Evolutionary conservation across 2,888 invertebrate species (phyloP).

Genomic region (Mythimna ferrago): DNA sequence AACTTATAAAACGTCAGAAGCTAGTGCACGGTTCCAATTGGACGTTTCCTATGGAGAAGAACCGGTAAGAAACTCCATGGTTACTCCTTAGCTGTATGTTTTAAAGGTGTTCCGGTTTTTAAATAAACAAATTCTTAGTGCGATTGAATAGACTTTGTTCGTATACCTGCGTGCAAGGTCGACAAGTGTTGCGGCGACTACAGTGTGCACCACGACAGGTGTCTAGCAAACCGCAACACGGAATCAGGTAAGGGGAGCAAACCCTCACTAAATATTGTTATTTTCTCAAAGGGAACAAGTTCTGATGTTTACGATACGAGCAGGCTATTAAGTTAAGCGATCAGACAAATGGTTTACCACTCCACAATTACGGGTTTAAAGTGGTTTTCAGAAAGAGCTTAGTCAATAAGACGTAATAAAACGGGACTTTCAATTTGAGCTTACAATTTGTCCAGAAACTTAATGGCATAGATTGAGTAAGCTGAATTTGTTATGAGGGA

Average conservation of each 20-base stretch:
- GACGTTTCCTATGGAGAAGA: no score
- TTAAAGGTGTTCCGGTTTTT: slow-evolving; percentile 39
- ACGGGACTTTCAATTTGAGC: slow-evolving; percentile 7
- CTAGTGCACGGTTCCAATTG: no score
- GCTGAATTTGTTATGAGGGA: neutral
- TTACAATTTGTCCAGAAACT: neutral
- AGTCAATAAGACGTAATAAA: neutral
- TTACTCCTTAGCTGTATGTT: no score
- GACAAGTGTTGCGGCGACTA: slow-evolving; percentile 43
- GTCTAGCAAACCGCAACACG: slow-evolving; percentile 46
- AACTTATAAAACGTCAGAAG: no score
- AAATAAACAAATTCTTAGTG: slow-evolving; percentile 45
- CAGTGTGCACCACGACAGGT: slow-evolving; percentile 51
- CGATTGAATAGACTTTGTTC: slow-evolving; percentile 41
- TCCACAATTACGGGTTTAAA: slow-evolving; percentile 5
- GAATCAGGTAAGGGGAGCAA: slow-evolving; percentile 39
- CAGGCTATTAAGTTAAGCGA: slow-evolving; percentile 4
- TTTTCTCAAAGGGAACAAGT: slow-evolving; percentile 15
- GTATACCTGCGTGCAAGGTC: slow-evolving; percentile 52
- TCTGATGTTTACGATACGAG: slow-evolving; percentile 3
- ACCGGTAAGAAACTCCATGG: no score
- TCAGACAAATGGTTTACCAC: neutral
- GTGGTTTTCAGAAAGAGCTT: neutral
- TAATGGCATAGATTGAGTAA: neutral
- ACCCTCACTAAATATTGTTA: slow-evolving; percentile 20